phyloP scores from a whole-genome alignment of 2,797 vertebrate genomes.

The Iguana delicatissima region DNA sequence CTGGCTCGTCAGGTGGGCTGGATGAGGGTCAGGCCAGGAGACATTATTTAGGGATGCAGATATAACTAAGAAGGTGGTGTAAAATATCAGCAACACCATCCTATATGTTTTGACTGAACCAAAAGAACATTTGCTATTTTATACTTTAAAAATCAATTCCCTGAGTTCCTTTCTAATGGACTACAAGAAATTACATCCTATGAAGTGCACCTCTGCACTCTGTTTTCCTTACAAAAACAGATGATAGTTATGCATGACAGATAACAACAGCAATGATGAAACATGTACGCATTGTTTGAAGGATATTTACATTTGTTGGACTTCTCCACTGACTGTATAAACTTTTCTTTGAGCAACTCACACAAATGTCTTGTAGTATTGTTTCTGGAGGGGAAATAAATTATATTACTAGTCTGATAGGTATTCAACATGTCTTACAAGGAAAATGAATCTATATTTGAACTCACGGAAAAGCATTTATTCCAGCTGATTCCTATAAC shows the following conservation, averaged over 20 bases:
- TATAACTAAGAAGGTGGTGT: no score
- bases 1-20: no score
- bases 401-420: not conserved
- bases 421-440: not conserved
- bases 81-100: not conserved
- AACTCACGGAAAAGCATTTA: not conserved
- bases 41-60: not conserved
- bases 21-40: no score
- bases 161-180: not conserved
- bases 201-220: not conserved
- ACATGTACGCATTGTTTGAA: constrained; percentile 42
- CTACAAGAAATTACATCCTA: not conserved
- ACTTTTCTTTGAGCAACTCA: constrained; percentile 91
- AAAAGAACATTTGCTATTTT: not conserved
- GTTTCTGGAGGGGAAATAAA: constrained; percentile 79
- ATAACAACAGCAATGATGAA: not conserved
- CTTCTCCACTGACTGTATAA: constrained; percentile 88
- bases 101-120: not conserved
- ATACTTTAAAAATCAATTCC: not conserved
- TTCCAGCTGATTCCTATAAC: not conserved
- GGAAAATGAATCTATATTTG: not conserved
- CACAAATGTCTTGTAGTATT: constrained; percentile 89
- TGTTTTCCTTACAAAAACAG: not conserved
- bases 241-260: not conserved
- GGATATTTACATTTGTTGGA: constrained; percentile 88